Base-by-base conservation (phyloP, 1,140 invertebrate genomes). In the Drosophila pandora region DNA sequence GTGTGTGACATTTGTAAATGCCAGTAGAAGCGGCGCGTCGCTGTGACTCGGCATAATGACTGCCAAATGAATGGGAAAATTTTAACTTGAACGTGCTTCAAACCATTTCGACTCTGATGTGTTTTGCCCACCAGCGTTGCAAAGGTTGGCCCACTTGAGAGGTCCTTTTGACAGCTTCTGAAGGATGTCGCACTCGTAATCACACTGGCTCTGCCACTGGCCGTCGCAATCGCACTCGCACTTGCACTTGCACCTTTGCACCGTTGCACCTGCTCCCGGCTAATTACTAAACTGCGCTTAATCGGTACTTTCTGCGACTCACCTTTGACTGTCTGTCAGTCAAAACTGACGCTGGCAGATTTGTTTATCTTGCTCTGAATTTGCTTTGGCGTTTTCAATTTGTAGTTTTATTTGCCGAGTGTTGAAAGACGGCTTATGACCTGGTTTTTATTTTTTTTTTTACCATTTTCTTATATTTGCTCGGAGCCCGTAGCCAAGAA, bases 11-110 rank as follows among this genome's bases (percentile, higher is more conserved):
- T 71, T 82, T 88, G 82, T 81, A 87, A 88, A 85, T 82, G 82
- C 67, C 73, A 75, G 41, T 43, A 21, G 41, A 43, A 41, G 23
- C 30, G 41, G 17, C 41, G 13, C 32, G 8, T 13, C 2, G 41
- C 47, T 75, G 54, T 69, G 79, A 61, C 63, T 56, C 53, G 50
- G 56, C 60, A 58, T 64, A 71, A 76, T 75, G 70, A 81, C 65
- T 78, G 69, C 64, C 69, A 81, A 85, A 82, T 85, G 82, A 87
- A 85, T 78, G 79, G 82, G 49, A 76, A 81, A 75, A 87, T 78
- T 61, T 64, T 60, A 87, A 49, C 25, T 47, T 55, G 63, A 72
- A 77, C 56, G 60, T 58, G 54, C 50, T 55, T 60, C 12, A 53
- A 50, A 37, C 52, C 59, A 73, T 76, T 58, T 68, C 53, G 49